Percentiles rank a stretch among this genome's conserved stretches.
Evolutionary conservation across 2,888 invertebrate species (phyloP).

Genomic region (Merodon equestris): DNA sequence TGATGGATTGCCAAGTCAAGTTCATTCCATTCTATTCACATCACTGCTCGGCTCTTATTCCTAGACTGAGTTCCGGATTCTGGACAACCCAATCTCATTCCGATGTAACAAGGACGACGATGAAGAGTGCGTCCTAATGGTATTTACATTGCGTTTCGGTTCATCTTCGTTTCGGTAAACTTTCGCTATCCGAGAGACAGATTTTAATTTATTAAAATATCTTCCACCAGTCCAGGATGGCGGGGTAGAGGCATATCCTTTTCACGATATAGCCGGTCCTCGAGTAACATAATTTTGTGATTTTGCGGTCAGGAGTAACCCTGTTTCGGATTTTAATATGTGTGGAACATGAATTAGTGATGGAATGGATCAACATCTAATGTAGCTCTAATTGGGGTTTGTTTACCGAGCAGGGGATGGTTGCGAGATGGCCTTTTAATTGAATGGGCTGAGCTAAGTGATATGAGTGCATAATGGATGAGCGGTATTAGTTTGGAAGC

Average conservation of each 20-base stretch:
- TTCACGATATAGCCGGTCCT: slow-evolving; percentile 30
- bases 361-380: slow-evolving; percentile 69
- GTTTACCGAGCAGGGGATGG: slow-evolving; percentile 19
- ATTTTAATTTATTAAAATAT: slow-evolving; percentile 72
- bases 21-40: slow-evolving; percentile 20
- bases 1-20: slow-evolving; percentile 61
- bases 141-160: slow-evolving; percentile 68
- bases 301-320: slow-evolving; percentile 65
- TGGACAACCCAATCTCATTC: slow-evolving; percentile 30
- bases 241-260: slow-evolving; percentile 23
- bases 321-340: slow-evolving; percentile 68
- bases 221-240: slow-evolving; percentile 21
- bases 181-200: slow-evolving; percentile 67
- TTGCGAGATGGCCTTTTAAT: slow-evolving; percentile 18
- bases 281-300: slow-evolving; percentile 69
- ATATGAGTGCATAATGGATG: slow-evolving; percentile 42
- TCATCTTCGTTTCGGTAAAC: slow-evolving; percentile 5
- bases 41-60: not conserved
- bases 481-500: slow-evolving; percentile 18
- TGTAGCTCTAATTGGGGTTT: slow-evolving; percentile 68
- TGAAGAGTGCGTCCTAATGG: slow-evolving; percentile 65
- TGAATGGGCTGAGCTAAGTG: slow-evolving; percentile 33
- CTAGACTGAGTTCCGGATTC: slow-evolving; percentile 41
- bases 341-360: slow-evolving; percentile 67
- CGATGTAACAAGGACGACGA: not conserved